phyloP scores from a whole-genome alignment of 1,140 invertebrate species.

The Heliconius melpomene region DNA sequence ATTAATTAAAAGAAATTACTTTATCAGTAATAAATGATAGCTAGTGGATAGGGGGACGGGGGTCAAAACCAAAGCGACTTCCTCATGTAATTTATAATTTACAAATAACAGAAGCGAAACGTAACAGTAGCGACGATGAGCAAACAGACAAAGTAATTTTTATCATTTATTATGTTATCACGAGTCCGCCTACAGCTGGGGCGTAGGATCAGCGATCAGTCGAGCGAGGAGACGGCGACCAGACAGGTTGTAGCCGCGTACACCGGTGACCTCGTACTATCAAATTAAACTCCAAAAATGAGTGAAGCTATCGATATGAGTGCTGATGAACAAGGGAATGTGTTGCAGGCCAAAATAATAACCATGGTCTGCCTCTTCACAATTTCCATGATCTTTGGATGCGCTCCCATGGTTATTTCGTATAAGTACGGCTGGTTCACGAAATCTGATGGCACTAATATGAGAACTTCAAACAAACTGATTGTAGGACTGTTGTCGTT shows the following conservation, averaged over 20 bases:
- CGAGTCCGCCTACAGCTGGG: slow-evolving; percentile 56
- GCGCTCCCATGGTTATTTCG: slow-evolving; percentile 85
- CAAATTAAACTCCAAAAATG: slow-evolving; percentile 43
- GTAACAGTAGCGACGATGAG: slow-evolving; percentile 47
- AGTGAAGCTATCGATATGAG: slow-evolving; percentile 51
- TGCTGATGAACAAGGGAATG: slow-evolving; percentile 46
- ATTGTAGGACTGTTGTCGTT: slow-evolving; percentile 86
- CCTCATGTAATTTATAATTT: slow-evolving; percentile 1
- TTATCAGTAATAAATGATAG: not conserved
- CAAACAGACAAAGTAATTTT: slow-evolving; percentile 61
- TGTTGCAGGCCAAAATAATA: slow-evolving; percentile 84
- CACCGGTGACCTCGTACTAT: slow-evolving; percentile 21
- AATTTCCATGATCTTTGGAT: slow-evolving; percentile 86
- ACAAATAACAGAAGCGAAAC: slow-evolving; percentile 27
- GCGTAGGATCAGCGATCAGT: slow-evolving; percentile 57
- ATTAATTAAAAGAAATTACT: too few relatives aligned
- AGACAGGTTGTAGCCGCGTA: slow-evolving; percentile 34
- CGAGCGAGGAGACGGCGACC: slow-evolving; percentile 41
- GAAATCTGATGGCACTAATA: slow-evolving; percentile 66
- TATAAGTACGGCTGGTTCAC: slow-evolving; percentile 84
- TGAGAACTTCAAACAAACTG: slow-evolving; percentile 70
- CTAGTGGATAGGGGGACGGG: not conserved
- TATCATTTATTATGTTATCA: slow-evolving; percentile 75
- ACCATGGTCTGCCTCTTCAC: slow-evolving; percentile 87
- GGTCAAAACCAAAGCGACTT: not conserved